phyloP scores from a whole-genome alignment of 2,113 vertebrate genomes.

The Mixornis gularis region DNA sequence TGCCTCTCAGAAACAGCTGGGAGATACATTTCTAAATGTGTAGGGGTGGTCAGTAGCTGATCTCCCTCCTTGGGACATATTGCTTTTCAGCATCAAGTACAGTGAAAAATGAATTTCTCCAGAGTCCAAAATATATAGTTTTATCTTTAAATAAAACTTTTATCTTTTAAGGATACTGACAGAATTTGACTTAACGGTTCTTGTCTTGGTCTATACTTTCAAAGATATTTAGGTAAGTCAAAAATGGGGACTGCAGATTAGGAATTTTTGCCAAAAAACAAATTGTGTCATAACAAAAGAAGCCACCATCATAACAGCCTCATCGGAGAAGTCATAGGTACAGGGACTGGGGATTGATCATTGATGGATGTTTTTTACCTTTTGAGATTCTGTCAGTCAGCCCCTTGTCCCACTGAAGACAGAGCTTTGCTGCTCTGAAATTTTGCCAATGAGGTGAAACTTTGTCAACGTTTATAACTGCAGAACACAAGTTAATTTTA shows the following conservation, averaged over 20 bases:
- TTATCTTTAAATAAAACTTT: background rate
- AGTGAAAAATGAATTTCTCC: background rate
- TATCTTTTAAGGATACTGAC: background rate
- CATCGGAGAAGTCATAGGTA: background rate
- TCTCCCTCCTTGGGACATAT: background rate
- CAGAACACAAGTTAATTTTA: background rate
- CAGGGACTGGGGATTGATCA: background rate
- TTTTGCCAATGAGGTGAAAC: background rate
- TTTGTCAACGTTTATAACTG: background rate
- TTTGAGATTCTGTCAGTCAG: background rate
- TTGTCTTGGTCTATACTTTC: background rate
- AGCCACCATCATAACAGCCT: background rate
- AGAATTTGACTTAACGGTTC: background rate
- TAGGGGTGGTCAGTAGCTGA: background rate
- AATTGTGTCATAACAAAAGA: background rate
- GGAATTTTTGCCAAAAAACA: background rate
- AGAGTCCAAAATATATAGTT: background rate
- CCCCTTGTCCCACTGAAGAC: background rate
- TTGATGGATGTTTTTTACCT: background rate
- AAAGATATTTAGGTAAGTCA: background rate
- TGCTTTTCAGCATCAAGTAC: background rate
- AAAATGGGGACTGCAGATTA: background rate
- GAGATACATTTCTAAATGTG: background rate
- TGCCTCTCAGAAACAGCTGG: conserved; percentile 32
- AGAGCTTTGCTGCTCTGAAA: background rate